Evolutionary conservation across 1,140 invertebrate species (phyloP), one percentile per base, ranked within the genome.

Genomic region (Armadillidium nasatum): DNA sequence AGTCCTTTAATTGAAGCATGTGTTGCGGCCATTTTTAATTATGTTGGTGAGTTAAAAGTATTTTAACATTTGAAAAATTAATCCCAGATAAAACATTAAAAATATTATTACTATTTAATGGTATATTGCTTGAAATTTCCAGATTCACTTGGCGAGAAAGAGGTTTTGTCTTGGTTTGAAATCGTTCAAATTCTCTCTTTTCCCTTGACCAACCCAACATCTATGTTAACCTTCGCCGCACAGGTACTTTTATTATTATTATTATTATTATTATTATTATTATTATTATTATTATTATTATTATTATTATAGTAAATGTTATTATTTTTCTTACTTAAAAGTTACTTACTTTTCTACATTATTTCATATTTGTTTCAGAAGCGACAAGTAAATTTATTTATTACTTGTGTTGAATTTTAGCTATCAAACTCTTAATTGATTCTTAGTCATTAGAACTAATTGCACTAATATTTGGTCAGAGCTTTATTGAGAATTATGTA

Each of bases 111-210:
- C 1, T 33, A 33, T 33, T 33, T 33, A 33, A 33, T 33, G 33
- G 22, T 0, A 76, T 76, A 11, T 46, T 71, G 21, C 13, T 70
- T 67, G 67, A 60, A 44, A 19, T n/a, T 76, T 43, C 10, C 21
- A 78, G 77, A 78, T 4, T 78, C 73, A 71, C 72, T 50, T 67
- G 77, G 77, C 0, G 74, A 74, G 77, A 74, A 78, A 33, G 73
- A 74, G 15, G 77, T 75, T 7, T 43, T 78, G 44, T 71, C 73
- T 13, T 78, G 77, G 77, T 22, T 22, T 10, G 46, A 54, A 7
- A 67, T 75, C 6, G 44, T 75, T 2, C 44, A 46, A 44, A 44
- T 75, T 15, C 21, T 78, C 9, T 78, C 77, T 10, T 78, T 78
- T 43, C 77, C 77, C 19, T 71, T 78, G 44, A 78, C 73, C 33